These are phyloP conservation scores for Trematomus loennbergii DNA, from an alignment of 2,113 vertebrate species.

Conservation along the genomic window DNA sequence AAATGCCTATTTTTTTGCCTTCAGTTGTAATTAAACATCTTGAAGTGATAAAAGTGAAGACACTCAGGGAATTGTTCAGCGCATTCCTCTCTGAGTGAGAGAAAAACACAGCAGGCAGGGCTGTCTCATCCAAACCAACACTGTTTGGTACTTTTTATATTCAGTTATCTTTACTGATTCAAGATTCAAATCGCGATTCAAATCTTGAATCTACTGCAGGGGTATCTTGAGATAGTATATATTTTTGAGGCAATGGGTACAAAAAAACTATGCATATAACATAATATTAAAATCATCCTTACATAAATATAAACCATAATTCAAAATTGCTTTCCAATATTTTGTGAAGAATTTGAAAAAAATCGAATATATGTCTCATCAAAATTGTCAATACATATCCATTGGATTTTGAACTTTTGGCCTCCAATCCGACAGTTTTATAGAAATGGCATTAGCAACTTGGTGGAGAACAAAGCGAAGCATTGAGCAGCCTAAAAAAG, in stretches of 20 bases:
- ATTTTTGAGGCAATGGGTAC: too few species aligned
- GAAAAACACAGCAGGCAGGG: background rate
- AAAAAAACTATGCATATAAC: too few species aligned
- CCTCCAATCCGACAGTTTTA: background rate
- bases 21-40: slow-evolving; percentile 46
- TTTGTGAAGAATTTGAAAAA: background rate
- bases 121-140: background rate
- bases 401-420: background rate
- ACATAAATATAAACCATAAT: too few species aligned
- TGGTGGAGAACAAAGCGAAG: background rate
- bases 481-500: background rate
- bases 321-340: too few species aligned
- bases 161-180: background rate
- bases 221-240: too few species aligned
- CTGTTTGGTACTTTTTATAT: background rate
- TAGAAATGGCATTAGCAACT: background rate
- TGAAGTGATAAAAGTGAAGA: slow-evolving; percentile 45
- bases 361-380: background rate
- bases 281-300: too few species aligned
- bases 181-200: too few species aligned
- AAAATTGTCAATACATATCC: background rate
- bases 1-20: background rate
- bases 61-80: background rate
- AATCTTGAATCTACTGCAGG: too few species aligned
- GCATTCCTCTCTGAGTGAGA: slow-evolving; percentile 1